phyloP scores from a whole-genome alignment of 2,888 invertebrate species.

The Callinectes sapidus region DNA sequence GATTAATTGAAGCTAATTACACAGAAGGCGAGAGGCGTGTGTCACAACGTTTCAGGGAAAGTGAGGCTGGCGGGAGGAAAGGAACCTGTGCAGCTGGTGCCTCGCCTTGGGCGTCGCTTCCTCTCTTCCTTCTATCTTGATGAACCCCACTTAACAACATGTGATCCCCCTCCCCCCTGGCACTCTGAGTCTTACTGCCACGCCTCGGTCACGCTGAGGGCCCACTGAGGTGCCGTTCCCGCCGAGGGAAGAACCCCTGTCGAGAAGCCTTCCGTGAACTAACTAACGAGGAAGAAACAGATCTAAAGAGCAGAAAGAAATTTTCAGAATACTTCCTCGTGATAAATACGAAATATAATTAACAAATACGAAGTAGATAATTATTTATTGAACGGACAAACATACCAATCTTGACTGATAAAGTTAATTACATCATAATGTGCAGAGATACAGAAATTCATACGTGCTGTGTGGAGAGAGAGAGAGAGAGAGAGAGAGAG shows the following conservation, averaged over 20 bases:
- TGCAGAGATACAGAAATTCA: background rate
- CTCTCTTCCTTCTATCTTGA: background rate
- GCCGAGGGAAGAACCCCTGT: background rate
- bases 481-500: no score
- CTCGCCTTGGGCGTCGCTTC: background rate
- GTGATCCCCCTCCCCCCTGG: background rate
- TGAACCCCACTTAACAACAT: background rate
- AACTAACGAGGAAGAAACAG: background rate
- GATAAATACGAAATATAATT: background rate
- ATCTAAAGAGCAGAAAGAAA: background rate
- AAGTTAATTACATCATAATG: background rate
- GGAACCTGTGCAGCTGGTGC: background rate
- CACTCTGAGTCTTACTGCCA: background rate
- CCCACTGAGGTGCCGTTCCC: background rate
- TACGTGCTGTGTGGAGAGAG: no score
- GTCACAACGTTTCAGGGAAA: constrained; percentile 1
- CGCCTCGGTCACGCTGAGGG: background rate
- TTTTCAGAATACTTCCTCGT: background rate
- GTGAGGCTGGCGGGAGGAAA: background rate
- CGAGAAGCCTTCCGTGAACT: background rate
- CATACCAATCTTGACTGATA: background rate
- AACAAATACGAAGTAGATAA: background rate
- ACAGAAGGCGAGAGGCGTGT: background rate
- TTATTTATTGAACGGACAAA: background rate
- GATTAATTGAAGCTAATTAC: constrained; percentile 31